These are phyloP conservation scores for Varroa destructor DNA, from an alignment of 1,140 invertebrate species.

Conservation along the genomic window DNA sequence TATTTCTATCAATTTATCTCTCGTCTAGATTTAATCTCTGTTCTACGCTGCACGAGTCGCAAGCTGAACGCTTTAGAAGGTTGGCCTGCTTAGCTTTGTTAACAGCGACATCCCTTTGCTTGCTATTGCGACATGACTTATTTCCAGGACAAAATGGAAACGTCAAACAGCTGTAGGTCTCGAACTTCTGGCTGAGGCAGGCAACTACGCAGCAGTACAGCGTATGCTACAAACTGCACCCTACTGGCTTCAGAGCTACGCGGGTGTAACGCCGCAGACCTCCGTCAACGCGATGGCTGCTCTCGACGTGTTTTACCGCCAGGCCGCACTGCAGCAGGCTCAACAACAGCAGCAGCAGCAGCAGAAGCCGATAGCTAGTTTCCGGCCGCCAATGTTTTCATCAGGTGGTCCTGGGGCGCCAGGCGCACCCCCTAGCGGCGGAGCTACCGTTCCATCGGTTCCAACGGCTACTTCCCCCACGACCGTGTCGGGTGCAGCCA, in stretches of 20 bases:
- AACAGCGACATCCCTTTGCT: not conserved
- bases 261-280: conserved; percentile 36
- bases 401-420: conserved; percentile 4
- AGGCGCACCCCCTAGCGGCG: not conserved
- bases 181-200: conserved; percentile 86
- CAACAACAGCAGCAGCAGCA: no score
- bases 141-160: conserved; percentile 96
- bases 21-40: no score
- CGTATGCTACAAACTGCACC: conserved; percentile 62
- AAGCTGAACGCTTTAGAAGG: no score
- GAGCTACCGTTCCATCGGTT: no score
- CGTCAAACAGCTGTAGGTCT: conserved; percentile 90
- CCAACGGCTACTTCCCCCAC: no score
- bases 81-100: no score
- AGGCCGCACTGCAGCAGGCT: not conserved
- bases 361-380: conserved; percentile 7
- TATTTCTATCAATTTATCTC: no score
- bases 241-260: conserved; percentile 51
- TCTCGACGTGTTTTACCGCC: conserved; percentile 18
- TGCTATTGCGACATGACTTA: conserved; percentile 36
- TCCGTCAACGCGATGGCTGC: conserved; percentile 25
- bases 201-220: conserved; percentile 91
- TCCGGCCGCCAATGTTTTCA: not conserved
- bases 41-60: no score
- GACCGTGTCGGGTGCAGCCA: no score